Evolutionary conservation across 2,888 invertebrate genomes (phyloP).

Genomic region (Sphinx pinastri): DNA sequence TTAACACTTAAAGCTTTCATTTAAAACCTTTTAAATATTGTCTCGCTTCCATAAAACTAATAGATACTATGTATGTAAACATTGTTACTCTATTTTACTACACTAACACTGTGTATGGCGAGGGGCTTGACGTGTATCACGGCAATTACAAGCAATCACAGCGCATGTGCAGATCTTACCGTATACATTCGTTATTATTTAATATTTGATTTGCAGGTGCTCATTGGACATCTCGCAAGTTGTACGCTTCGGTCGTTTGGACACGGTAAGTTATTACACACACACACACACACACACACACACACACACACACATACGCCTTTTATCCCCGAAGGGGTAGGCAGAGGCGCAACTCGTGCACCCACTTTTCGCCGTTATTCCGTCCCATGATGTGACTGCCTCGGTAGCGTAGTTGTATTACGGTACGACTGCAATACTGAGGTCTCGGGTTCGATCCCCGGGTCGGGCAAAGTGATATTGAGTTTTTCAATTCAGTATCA

Average conservation of each 20-base stretch:
- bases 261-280: slow-evolving; percentile 69
- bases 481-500: too few relatives aligned
- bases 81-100: background rate
- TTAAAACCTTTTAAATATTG: background rate
- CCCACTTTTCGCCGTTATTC: too few relatives aligned
- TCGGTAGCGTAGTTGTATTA: too few relatives aligned
- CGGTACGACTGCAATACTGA: too few relatives aligned
- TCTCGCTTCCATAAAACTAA: background rate
- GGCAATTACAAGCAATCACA: slow-evolving; percentile 3
- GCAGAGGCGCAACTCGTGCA: too few relatives aligned
- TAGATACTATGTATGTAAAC: background rate
- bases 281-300: background rate
- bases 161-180: background rate
- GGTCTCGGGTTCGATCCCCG: too few relatives aligned
- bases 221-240: slow-evolving; percentile 78
- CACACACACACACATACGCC: too few relatives aligned
- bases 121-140: slow-evolving; percentile 2
- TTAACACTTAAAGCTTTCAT: slow-evolving; percentile 9
- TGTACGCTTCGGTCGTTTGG: slow-evolving; percentile 72
- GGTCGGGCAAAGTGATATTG: too few relatives aligned
- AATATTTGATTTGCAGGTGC: slow-evolving; percentile 59
- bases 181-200: background rate
- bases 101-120: slow-evolving; percentile 8
- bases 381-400: too few relatives aligned
- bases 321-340: too few relatives aligned